Evolutionary conservation across 1,140 invertebrate species (phyloP).

Genomic region (Meloidogyne hapla): DNA sequence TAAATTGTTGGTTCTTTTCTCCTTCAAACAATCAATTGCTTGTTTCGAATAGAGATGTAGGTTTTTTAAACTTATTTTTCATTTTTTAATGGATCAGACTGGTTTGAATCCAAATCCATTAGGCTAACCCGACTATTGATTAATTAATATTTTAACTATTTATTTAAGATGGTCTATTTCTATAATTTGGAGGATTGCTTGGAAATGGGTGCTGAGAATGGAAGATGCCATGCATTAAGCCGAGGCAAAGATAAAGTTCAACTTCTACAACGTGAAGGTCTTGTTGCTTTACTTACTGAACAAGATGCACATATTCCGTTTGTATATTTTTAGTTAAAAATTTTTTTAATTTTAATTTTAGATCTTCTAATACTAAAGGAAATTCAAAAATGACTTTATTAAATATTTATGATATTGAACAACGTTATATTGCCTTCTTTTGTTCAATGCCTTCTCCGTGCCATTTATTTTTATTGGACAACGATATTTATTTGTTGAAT

Average conservation of each 20-base stretch:
- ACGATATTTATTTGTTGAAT: conserved; percentile 45
- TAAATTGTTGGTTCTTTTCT: conserved; percentile 52
- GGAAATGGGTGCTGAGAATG: conserved; percentile 49
- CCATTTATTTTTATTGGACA: conserved; percentile 43
- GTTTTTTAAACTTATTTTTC: not conserved
- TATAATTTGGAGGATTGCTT: conserved; percentile 54
- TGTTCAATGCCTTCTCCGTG: conserved; percentile 52
- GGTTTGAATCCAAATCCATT: too few relatives aligned
- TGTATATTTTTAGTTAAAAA: conserved; percentile 24
- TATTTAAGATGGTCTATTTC: conserved; percentile 59
- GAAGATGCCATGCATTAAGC: conserved; percentile 49
- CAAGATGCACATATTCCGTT: conserved; percentile 11
- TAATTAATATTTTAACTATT: too few relatives aligned
- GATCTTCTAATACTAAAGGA: conserved; percentile 23
- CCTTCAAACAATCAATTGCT: conserved; percentile 49
- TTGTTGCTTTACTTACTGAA: conserved; percentile 55
- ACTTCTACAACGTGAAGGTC: conserved; percentile 40
- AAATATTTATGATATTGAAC: conserved; percentile 56
- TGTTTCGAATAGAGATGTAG: conserved; percentile 47
- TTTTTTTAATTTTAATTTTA: conserved; percentile 16
- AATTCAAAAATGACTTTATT: conserved; percentile 47
- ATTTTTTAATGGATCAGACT: not conserved
- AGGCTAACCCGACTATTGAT: too few relatives aligned
- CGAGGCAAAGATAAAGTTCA: conserved; percentile 56
- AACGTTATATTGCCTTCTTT: conserved; percentile 56